These are phyloP conservation scores for Chrysomela aeneicollis DNA, from an alignment of 2,888 invertebrate genomes.

Conservation along the genomic window DNA sequence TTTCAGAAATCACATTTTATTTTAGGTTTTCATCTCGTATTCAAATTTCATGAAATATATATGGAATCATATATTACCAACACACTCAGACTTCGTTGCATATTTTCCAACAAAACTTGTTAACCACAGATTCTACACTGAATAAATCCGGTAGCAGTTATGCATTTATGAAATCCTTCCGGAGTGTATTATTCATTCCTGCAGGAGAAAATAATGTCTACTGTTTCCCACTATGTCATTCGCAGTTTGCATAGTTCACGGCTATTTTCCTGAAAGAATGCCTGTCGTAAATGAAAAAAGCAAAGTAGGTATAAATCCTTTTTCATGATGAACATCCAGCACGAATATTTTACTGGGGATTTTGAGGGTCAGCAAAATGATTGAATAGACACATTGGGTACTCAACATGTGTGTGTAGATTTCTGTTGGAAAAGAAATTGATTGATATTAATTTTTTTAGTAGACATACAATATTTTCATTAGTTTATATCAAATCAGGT, in stretches of 20 bases:
- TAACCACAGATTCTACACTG: background rate
- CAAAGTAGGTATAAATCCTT: background rate
- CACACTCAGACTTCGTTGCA: too few species aligned
- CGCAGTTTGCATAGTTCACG: slow-evolving; percentile 12
- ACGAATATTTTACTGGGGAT: slow-evolving; percentile 12
- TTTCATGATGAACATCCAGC: background rate
- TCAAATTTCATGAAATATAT: too few species aligned
- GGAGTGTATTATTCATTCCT: slow-evolving; percentile 13
- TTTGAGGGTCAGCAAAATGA: background rate
- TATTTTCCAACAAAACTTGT: background rate
- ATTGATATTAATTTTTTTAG: too few species aligned
- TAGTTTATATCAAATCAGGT: too few species aligned
- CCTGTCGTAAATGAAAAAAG: slow-evolving; percentile 1
- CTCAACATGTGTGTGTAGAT: too few species aligned
- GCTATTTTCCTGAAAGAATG: slow-evolving; percentile 9
- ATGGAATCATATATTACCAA: too few species aligned
- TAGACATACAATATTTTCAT: too few species aligned
- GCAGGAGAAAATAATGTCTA: slow-evolving; percentile 10
- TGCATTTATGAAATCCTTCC: slow-evolving; percentile 6
- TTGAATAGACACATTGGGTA: background rate
- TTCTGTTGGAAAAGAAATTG: too few species aligned
- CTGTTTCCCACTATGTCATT: slow-evolving; percentile 5
- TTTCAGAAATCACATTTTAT: too few species aligned
- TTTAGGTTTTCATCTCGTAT: too few species aligned
- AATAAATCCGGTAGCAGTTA: background rate